Evolutionary conservation across 2,113 vertebrate genomes (phyloP).

Genomic region (Microcebus tavaratra): DNA sequence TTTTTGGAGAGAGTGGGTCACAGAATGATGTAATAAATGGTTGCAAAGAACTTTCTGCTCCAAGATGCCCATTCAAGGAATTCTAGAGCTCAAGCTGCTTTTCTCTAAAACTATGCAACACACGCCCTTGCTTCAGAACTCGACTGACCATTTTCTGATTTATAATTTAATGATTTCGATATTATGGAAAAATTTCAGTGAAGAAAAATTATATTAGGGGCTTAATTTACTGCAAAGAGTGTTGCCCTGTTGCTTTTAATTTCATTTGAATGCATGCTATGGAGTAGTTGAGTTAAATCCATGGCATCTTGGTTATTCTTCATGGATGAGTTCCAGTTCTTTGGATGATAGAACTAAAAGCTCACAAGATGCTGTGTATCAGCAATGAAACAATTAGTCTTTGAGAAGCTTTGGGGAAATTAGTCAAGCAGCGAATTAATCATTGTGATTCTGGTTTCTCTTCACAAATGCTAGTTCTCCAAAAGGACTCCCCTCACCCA

Average conservation of each 20-base stretch:
- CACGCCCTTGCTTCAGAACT: background rate
- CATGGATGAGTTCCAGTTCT: constrained; percentile 70
- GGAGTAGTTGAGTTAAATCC: background rate
- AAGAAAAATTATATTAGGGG: background rate
- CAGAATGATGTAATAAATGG: constrained; percentile 5
- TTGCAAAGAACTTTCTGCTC: constrained; percentile 52
- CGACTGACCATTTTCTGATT: constrained; percentile 20
- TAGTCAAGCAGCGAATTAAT: constrained; percentile 64
- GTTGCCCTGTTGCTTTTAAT: constrained; percentile 43
- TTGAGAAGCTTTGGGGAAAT: constrained; percentile 73
- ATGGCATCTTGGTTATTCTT: constrained; percentile 58
- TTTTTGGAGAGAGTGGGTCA: constrained; percentile 28
- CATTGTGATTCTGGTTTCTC: constrained; percentile 49
- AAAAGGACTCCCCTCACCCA: background rate
- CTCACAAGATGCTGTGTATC: constrained; percentile 72
- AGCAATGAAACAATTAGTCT: constrained; percentile 74
- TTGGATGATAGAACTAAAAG: constrained; percentile 74
- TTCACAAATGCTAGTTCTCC: constrained; percentile 37
- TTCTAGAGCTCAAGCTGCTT: background rate
- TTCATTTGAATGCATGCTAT: constrained; percentile 41
- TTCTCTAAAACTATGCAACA: constrained; percentile 24
- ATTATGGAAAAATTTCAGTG: background rate
- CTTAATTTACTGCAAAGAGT: constrained; percentile 29
- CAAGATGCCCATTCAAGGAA: background rate
- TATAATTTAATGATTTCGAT: constrained; percentile 39